Base-by-base conservation (phyloP, 2,888 invertebrate genomes). In the Pachymerium ferrugineum region DNA sequence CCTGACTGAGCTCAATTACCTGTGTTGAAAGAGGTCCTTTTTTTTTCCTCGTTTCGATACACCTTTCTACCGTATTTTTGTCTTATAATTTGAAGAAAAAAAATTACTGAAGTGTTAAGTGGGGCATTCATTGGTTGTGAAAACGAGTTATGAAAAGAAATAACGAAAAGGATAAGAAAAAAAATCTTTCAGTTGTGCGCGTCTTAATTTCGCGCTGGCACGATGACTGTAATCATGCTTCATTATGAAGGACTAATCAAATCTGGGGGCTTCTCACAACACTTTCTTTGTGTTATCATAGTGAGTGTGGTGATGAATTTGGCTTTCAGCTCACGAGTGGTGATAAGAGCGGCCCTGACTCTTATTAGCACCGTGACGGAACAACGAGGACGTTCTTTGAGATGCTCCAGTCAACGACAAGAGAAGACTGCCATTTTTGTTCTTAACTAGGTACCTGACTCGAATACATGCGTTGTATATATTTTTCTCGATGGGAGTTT, bases 241-340 rank as follows among this genome's bases (percentile, higher is more conserved):
- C 47, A 47, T 47, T 47, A 47, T 47, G 47, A 47, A n/a, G 47
- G 47, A 47, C 47, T 47, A 47, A 47, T 47, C 47, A 47, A 47
- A 47, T 47, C 47, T 47, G 47, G 47, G 16, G 16, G 47, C 47
- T 47, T 47, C 47, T 47, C 47, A 47, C 47, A 47, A 47, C 47
- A 47, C 47, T 47, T 47, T 47, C 47, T 47, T 47, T 47, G 47
- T 47, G 47, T 47, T 47, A 47, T 47, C 47, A 47, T 47, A 47
- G 47, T 47, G n/a, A n/a, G n/a, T n/a, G n/a, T n/a, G n/a, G n/a
- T n/a, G 47, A 47, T 47, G 47, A 47, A 47, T 47, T 47, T 47
- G 47, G 47, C 47, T 47, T 47, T 47, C 47, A 22, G 47, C 47
- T 47, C 47, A 47, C 47, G 47, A 47, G 47, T 47, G 47, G 22